Base-by-base conservation (phyloP, 2,797 vertebrate genomes). In the Chelon labrosus region DNA sequence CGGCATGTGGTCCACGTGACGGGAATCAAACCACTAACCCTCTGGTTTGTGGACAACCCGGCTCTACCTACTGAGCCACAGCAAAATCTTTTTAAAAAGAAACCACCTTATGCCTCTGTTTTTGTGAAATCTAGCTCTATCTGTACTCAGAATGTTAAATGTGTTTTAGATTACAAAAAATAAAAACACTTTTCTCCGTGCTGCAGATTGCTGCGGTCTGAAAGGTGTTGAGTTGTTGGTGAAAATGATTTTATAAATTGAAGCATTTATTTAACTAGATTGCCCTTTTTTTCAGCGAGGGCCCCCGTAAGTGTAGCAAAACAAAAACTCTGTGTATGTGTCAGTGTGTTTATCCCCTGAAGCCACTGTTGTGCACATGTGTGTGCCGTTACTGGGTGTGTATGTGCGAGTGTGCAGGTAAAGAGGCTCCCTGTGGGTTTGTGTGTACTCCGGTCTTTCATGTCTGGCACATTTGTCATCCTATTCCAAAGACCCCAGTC, bases 391-490 rank as follows among this genome's bases (percentile, higher is more conserved):
- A 16, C 25, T 58, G 63, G 58, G 71, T 61, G 51, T 58, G 5
- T 50, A 10, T 41, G 20, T 76, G 67, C 50, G 63, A 47, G 35
- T 9, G 47, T 37, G 53, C 82, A 79, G 82, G 84, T 88, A 83
- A 77, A 82, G 81, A 65, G 65, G 73, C 63, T 89, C 84, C 84
- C 85, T 59, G 25, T 76, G 87, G 81, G 79, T 83, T 61, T 81
- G 75, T 78, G 67, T 87, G 72, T 79, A 69, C 72, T 80, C 76
- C 84, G 82, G 80, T 90, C 87, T 90, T 91, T 92, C 85, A 88
- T 91, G 88, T 90, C 85, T 90, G 83, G 61, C 81, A 86, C 89
- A 90, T 90, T 92, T 93, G 89, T 91, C 85, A 89, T 86, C 82
- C 75, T 77, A 61, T 81, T 85, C 81, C 81, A 76, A 78, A 87